phyloP scores from a whole-genome alignment of 2,797 vertebrate species.

The Acomys russatus region DNA sequence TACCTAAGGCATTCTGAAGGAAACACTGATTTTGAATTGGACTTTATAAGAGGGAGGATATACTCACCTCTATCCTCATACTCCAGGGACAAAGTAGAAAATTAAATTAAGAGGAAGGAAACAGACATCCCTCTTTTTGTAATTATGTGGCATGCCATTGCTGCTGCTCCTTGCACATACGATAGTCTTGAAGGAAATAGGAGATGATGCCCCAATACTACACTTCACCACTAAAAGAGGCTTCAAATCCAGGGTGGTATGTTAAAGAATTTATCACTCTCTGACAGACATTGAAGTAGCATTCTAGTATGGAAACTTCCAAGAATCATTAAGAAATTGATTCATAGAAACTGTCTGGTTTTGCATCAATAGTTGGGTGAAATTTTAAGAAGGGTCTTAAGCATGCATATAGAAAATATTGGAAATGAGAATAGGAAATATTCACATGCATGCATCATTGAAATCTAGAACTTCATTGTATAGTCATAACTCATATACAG shows the following conservation, averaged over 20 bases:
- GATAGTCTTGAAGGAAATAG: not conserved
- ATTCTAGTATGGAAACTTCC: not conserved
- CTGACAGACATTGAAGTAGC: not conserved
- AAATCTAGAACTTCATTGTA: not conserved
- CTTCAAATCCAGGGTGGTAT: not conserved
- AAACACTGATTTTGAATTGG: conserved; percentile 26
- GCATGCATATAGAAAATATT: not conserved
- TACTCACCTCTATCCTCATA: not conserved
- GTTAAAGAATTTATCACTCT: not conserved
- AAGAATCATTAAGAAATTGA: conserved; percentile 13
- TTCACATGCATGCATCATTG: not conserved
- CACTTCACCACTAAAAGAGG: not conserved
- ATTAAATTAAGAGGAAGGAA: conserved; percentile 8
- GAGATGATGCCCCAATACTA: not conserved
- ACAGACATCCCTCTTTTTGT: not conserved
- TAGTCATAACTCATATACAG: not conserved
- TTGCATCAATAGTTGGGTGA: not conserved
- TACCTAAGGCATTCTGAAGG: not conserved
- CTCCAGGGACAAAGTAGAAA: not conserved
- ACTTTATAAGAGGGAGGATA: not conserved
- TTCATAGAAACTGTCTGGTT: not conserved
- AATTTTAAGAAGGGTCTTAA: conserved; percentile 47
- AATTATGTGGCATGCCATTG: not conserved
- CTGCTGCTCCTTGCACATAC: not conserved
- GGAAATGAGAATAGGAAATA: not conserved